These are phyloP conservation scores for Aphodius sticticus DNA, from an alignment of 2,888 invertebrate genomes.

Conservation along the genomic window DNA sequence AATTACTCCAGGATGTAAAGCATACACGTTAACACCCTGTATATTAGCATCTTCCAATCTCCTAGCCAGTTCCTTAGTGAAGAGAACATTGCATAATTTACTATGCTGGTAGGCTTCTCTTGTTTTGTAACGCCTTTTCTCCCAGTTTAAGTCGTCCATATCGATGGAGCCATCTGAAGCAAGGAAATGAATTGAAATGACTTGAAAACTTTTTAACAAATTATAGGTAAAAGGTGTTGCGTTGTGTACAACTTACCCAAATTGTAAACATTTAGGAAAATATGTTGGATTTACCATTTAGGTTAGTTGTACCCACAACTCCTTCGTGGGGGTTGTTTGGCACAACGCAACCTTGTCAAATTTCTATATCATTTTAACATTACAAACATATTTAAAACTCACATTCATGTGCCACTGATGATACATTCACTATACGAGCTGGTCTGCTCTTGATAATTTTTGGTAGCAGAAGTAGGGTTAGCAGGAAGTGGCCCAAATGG, in stretches of 20 bases:
- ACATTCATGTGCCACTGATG: conserved; percentile 54
- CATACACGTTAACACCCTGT: conserved; percentile 70
- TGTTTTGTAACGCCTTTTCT: conserved; percentile 69
- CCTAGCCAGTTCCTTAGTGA: conserved; percentile 72
- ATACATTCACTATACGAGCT: conserved; percentile 61
- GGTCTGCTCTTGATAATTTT: conserved; percentile 64
- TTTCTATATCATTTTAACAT: no score
- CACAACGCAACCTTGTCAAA: no score
- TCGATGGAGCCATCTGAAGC: conserved; percentile 61
- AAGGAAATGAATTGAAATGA: no score
- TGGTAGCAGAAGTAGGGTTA: conserved; percentile 59
- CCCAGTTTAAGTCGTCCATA: conserved; percentile 77
- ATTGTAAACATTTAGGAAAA: no score
- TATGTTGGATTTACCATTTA: no score
- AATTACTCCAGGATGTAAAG: conserved; percentile 78
- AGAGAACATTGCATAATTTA: conserved; percentile 81
- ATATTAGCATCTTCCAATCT: conserved; percentile 55
- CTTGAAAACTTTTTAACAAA: no score
- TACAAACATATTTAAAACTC: neutral
- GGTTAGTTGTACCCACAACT: no score
- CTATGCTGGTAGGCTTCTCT: conserved; percentile 76
- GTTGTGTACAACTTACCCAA: no score
- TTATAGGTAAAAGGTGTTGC: no score
- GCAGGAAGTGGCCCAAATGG: conserved; percentile 62
- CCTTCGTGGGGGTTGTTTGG: no score